Evolutionary conservation across 2,888 invertebrate genomes (phyloP), one percentile per base, ranked within the genome.

Genomic region (Aphidius colemani): DNA sequence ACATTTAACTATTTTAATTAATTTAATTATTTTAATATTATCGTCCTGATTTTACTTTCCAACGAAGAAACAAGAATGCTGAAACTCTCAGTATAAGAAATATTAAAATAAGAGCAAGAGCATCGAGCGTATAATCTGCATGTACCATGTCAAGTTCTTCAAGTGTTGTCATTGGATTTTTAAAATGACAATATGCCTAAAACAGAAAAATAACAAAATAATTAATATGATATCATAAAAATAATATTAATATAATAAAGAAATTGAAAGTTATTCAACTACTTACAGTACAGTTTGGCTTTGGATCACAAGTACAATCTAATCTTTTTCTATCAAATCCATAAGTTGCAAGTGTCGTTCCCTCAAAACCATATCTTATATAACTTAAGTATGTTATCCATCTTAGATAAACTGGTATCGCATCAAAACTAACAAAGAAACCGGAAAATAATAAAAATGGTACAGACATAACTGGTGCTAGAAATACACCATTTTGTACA

Each of bases 351-450:
- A 96, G 86, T 7, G 97, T 92, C 0, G 95, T 94, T 51, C 96
- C 96, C 84, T 97, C 97, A 84, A 97, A 98, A 45, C 96, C 95
- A 80, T 97, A 98, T 71, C 96, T 87, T 76, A 97, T 95, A 84
- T 96, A 97, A 0, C 96, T 96, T 7, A 96, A 85, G 78, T 97
- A 97, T 0, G 96, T 95, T 75, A 98, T 92, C 96, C 97, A 97
- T 70, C 96, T 88, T 61, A 98, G 86, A 82, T 97, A 98, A 3
- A 93, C 89, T 0, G 97, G 97, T 78, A 98, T 97, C 2, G 96
- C 95, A 81, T 96, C 94, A 84, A 97, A 95, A 67, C 95, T 96
- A 48, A 97, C 96, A 84, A 97, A 97, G 89, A 97, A 97, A 7
- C 97, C 97, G 73, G 95, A 95, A 88, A 97, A 97, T 65, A 97